Base-by-base conservation (phyloP, 1,140 invertebrate genomes). In the Tetragonula clypearis region DNA sequence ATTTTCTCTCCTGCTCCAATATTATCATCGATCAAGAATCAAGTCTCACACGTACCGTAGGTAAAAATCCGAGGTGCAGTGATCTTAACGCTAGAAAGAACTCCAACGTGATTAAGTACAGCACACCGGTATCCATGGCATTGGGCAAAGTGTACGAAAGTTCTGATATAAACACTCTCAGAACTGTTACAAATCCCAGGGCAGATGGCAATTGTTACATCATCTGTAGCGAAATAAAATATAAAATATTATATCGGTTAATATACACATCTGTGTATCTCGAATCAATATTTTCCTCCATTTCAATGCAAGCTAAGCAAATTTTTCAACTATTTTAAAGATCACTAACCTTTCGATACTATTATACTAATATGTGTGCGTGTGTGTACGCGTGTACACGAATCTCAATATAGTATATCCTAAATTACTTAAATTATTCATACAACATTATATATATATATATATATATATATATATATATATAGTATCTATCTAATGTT, bases 31-130 rank as follows among this genome's bases (percentile, higher is more conserved):
- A 21, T 58, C 4, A 19, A 58, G 19, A 5, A 58, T 58, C 23
- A 15, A n/a, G 41, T 14, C 66, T 19, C 41, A 73, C 77, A 93
- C 95, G 94, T 95, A 98, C 98, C 98, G 95, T 99, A 99, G 69
- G 97, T 97, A 93, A 99, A 99, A 90, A 99, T 98, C 87, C 98
- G 95, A 55, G 96, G 96, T n/a, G 97, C 96, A 26, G 98, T 99
- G 12, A 99, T 96, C 77, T 97, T 97, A 19, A 99, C 97, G 93
- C 97, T 97, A 79, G 96, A 96, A 14, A 99, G 94, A 9, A 97
- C 98, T n/a, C 98, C 98, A 79, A 99, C 96, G 93, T 99, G 98
- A 95, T 99, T 99, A 75, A 99, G 96, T n/a, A 99, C 98, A 1
- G 98, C 97, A 94, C 98, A 98, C 83, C 98, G 95, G 94, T 98